Base-by-base conservation (phyloP, 53 echinoderm and acorn worm species). In the Paelopatides confundens region DNA sequence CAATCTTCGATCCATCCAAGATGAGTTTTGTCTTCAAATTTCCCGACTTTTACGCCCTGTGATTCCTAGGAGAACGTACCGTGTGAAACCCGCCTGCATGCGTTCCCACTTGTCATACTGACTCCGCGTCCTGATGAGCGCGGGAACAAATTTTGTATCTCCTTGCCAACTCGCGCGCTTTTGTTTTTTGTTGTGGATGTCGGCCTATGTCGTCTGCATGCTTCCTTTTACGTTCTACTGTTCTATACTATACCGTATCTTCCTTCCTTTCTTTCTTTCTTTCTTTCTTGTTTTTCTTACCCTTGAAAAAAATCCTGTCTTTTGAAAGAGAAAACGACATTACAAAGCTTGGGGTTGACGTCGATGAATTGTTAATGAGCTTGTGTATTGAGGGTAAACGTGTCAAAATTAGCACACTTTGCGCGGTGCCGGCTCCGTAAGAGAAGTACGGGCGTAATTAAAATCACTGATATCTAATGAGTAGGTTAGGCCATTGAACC, bases 331-430 rank as follows among this genome's bases (percentile, higher is more conserved):
- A 58, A 58, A 58, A 23, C 58, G 58, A 58, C 58, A 58, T 58
- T 58, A 58, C 58, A 58, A 79, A 79, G 47, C 79, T 50, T 29
- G 27, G 53, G 79, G 79, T 51, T 29, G 79, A 31, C 33, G 79
- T 48, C 28, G 79, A 79, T 79, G 79, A 79, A 79, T 79, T 79
- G 49, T 79, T 79, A 79, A 79, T 79, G 79, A 79, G 79, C 79
- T 79, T 46, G 79, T 79, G 79, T 79, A 79, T 79, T 79, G 79
- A 79, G 79, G 79, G 79, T 79, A 79, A 79, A 79, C 14, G 79
- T 79, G 79, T 79, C 54, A 79, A 79, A 79, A 79, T 79, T 79
- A 79, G 53, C 79, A 79, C 79, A 79, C 79, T 79, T 79, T 79
- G 79, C 79, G 79, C 79, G 49, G 79, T 79, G 26, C 79, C 79